Percentiles rank a stretch among this genome's conserved stretches.
phyloP scores from a whole-genome alignment of 2,797 vertebrate genomes.

The Gorsachius magnificus region DNA sequence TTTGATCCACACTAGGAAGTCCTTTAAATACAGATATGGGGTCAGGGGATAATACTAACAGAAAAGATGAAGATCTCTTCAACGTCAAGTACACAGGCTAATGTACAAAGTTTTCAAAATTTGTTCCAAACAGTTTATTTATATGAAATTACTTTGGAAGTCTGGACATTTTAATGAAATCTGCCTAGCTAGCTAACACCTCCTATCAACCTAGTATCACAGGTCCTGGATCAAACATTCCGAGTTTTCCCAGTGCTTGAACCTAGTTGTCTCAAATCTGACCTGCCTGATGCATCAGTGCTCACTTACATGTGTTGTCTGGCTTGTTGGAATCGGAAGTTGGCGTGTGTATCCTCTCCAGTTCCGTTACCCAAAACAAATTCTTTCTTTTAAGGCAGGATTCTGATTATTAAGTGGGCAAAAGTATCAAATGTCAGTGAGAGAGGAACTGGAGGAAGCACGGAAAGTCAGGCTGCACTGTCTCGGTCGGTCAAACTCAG shows the following conservation, averaged over 20 bases:
- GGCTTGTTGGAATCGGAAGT: neutral
- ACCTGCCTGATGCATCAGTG: neutral
- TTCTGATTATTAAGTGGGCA: neutral
- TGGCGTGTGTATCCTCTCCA: neutral
- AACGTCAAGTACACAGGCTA: neutral
- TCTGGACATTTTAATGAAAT: neutral
- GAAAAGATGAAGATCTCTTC: neutral
- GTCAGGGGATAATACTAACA: neutral
- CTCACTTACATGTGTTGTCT: neutral
- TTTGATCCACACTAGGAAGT: slow-evolving; percentile 13
- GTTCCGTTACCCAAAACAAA: neutral
- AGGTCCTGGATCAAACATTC: neutral
- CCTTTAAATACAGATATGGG: slow-evolving; percentile 25
- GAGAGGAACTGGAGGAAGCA: neutral
- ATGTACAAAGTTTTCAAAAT: neutral
- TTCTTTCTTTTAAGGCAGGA: neutral
- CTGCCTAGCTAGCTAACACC: neutral
- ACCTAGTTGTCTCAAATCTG: neutral
- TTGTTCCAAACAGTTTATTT: neutral
- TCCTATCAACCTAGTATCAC: neutral
- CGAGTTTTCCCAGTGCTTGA: neutral
- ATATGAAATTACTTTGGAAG: neutral
- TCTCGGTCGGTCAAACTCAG: neutral
- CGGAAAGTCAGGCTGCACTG: neutral
- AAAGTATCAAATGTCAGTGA: neutral